A percentile compares a stretch with the other conserved stretches of the same genome.
Conservation (phyloP, 2,888 invertebrate species). For the Xylota sylvarum region DNA sequence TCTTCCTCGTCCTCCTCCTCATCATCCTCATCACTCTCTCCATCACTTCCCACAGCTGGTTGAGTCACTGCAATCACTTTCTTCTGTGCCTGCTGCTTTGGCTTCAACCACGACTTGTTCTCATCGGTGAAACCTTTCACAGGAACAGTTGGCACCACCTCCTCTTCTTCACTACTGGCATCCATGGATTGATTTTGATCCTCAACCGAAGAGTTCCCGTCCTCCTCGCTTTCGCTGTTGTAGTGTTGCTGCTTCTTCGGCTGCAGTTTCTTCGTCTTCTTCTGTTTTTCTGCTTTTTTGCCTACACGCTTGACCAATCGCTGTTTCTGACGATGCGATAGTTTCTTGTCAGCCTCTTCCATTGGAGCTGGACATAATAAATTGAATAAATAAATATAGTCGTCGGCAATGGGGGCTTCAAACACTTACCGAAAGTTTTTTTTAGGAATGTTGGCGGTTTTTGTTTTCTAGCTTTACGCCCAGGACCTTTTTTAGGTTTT, state of each 20-base stretch:
- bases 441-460: constrained; percentile 88
- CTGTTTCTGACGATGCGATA: constrained; percentile 90
- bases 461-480: constrained; percentile 94
- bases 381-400: constrained; percentile 10
- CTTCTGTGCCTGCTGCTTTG: constrained; percentile 83
- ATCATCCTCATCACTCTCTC: constrained; percentile 79
- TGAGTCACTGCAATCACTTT: constrained; percentile 59
- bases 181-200: constrained; percentile 80
- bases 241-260: constrained; percentile 80
- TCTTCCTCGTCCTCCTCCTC: constrained; percentile 79
- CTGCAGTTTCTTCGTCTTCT: constrained; percentile 79
- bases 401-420: not conserved
- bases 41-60: constrained; percentile 79
- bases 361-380: constrained; percentile 82
- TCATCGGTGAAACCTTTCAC: constrained; percentile 89
- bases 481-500: constrained; percentile 92
- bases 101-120: constrained; percentile 90
- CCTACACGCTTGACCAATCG: constrained; percentile 87
- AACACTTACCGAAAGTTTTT: constrained; percentile 81
- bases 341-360: constrained; percentile 85
- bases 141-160: constrained; percentile 56
- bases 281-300: constrained; percentile 85
- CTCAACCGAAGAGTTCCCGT: constrained; percentile 77
- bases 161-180: constrained; percentile 78
- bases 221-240: constrained; percentile 81